phyloP scores from a whole-genome alignment of 2,888 invertebrate genomes.

The Stenoptilia bipunctidactyla region DNA sequence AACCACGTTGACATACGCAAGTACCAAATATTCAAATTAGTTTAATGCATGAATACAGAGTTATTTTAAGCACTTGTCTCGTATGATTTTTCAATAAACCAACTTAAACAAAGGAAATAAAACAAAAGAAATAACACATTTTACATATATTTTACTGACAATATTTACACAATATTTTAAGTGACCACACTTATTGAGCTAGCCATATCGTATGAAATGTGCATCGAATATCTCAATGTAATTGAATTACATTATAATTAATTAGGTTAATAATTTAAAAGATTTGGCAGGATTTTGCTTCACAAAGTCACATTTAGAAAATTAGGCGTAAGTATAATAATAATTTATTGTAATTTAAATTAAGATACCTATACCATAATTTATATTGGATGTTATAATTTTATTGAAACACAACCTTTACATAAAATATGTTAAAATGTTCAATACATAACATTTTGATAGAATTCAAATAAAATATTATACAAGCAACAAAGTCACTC shows the following conservation, averaged over 20 bases:
- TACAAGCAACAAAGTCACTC: slow-evolving; percentile 20
- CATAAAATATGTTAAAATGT: slow-evolving; percentile 36
- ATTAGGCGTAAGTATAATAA: slow-evolving; percentile 14
- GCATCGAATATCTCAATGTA: slow-evolving; percentile 56
- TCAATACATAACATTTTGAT: slow-evolving; percentile 1
- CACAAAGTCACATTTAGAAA: slow-evolving; percentile 53
- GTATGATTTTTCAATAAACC: too few species aligned
- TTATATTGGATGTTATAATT: slow-evolving; percentile 29
- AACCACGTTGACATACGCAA: too few species aligned
- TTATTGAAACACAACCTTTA: slow-evolving; percentile 47
- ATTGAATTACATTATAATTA: slow-evolving; percentile 61
- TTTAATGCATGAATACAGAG: too few species aligned
- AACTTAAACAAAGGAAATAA: slow-evolving; percentile 17
- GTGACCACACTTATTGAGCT: slow-evolving; percentile 70
- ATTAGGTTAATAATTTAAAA: slow-evolving; percentile 31
- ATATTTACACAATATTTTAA: slow-evolving; percentile 67
- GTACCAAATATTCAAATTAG: too few species aligned
- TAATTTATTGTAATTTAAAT: slow-evolving; percentile 27
- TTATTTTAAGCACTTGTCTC: too few species aligned
- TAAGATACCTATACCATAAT: slow-evolving; percentile 28
- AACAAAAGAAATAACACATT: slow-evolving; percentile 50
- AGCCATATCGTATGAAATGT: slow-evolving; percentile 66
- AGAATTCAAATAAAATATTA: slow-evolving; percentile 33
- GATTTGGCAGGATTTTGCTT: slow-evolving; percentile 66
- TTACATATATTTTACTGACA: slow-evolving; percentile 69